These are phyloP conservation scores for Isichthys henryi DNA, from an alignment of 2,113 vertebrate species.

Conservation along the genomic window DNA sequence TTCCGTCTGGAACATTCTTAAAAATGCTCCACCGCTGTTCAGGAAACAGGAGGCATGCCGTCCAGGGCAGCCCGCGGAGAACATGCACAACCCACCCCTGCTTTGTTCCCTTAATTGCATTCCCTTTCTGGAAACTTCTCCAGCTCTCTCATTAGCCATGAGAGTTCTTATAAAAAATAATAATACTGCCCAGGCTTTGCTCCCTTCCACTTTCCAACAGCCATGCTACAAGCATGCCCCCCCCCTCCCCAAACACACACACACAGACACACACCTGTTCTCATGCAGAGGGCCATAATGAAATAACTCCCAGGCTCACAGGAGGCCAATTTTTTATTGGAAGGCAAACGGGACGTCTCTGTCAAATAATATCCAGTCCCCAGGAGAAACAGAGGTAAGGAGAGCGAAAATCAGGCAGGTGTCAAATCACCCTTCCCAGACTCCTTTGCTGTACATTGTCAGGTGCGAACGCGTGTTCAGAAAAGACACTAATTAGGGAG, in stretches of 20 bases:
- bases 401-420: conserved; percentile 57
- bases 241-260: background rate
- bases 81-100: background rate
- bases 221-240: background rate
- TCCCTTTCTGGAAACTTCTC: conserved; percentile 19
- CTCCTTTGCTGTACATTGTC: conserved; percentile 48
- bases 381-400: conserved; percentile 45
- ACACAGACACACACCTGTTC: conserved; percentile 21
- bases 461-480: conserved; percentile 60
- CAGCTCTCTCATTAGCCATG: conserved; percentile 37
- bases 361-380: conserved; percentile 65
- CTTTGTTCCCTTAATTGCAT: conserved; percentile 5
- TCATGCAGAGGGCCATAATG: conserved; percentile 48
- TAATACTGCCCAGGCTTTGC: background rate
- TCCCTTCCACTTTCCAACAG: conserved; percentile 28
- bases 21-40: background rate
- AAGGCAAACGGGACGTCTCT: conserved; percentile 56
- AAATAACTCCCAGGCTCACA: conserved; percentile 49
- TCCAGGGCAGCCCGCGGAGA: background rate
- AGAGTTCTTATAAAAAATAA: conserved; percentile 2
- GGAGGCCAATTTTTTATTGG: conserved; percentile 39
- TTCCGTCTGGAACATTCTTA: background rate
- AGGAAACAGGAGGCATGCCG: background rate
- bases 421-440: conserved; percentile 56
- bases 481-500: conserved; percentile 40